Base-by-base conservation (phyloP, 2,888 invertebrate genomes). In the Tenthredo distinguenda region DNA sequence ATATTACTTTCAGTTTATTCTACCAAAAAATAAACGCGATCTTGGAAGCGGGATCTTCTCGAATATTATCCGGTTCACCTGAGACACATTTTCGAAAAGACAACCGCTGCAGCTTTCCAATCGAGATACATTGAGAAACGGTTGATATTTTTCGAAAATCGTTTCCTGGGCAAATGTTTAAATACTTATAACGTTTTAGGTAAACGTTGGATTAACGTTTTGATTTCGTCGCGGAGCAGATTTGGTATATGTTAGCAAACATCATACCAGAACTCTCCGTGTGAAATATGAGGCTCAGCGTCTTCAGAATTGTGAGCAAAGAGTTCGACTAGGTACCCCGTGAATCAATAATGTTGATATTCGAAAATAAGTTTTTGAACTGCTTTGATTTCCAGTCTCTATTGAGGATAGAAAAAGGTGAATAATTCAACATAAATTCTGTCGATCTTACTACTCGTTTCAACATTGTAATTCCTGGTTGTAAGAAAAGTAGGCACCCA, bases 351-450 rank as follows among this genome's bases (percentile, higher is more conserved):
- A 86, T 74, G 68, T 83, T 72, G 84, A 86, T 87, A 85, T 79
- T 74, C 74, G 71, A 77, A 87, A 87, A 83, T 77, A 85, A 85
- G 81, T 87, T 87, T 86, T 79, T 85, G 58, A 87, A 87, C 87
- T 87, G 85, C 84, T 85, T 86, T 84, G 85, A 87, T 87, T 87
- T 87, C 79, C 87, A 87, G 85, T 84, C 72, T 62, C 79, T 85
- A 86, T 85, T 79, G 82, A 68, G 79, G 40, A 77, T 82, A 72
- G 68, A 55, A 21, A 87, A 85, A 84, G 85, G 84, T 87, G 86
- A 87, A 87, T 87, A 87, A 87, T 86, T 87, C 86, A 86, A 82
- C 87, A 87, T 84, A 84, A 84, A 84, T 84, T 58, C 62, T 50
- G 58, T 55, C 55, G 62, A 62, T 76, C 76, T 84, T 77, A 84